phyloP scores from a whole-genome alignment of 1,140 invertebrate genomes.

The Pemphigus obesinymphae region DNA sequence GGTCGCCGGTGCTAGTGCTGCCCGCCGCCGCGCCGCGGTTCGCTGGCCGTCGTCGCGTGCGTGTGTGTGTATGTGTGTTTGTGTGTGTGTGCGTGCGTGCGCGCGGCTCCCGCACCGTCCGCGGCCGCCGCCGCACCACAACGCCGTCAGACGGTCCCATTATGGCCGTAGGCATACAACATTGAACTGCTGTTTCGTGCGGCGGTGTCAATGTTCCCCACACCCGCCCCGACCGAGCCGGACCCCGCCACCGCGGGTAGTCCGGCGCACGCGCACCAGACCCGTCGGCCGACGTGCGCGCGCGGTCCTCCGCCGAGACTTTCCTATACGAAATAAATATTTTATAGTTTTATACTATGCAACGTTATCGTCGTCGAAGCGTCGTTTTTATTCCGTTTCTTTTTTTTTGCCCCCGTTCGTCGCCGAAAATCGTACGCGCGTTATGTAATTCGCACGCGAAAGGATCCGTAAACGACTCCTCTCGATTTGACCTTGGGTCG shows the following conservation, averaged over 20 bases:
- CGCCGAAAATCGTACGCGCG: not conserved
- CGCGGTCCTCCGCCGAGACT: not conserved
- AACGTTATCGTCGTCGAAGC: not conserved
- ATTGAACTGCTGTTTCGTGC: not conserved
- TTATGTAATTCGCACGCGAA: not conserved
- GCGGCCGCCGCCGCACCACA: too few species aligned
- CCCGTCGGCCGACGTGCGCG: not conserved
- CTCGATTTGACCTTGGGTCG: not conserved
- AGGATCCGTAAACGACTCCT: not conserved
- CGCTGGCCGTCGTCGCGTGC: not conserved
- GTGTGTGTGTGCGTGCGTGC: too few species aligned
- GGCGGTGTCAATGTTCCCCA: not conserved
- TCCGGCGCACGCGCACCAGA: not conserved
- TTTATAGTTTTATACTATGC: too few species aligned
- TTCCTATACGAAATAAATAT: too few species aligned
- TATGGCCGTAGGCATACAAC: slow-evolving; percentile 22
- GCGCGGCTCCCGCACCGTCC: not conserved
- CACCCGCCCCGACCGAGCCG: not conserved
- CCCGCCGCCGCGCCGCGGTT: not conserved
- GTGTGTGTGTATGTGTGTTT: too few species aligned
- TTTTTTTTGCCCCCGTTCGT: not conserved
- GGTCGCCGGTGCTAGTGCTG: not conserved
- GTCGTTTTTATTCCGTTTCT: not conserved
- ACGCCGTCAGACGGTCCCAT: not conserved
- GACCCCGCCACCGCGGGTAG: not conserved